Percentiles rank a stretch among this genome's conserved stretches.
Evolutionary conservation across 2,113 vertebrate genomes (phyloP).

Genomic region (Setophaga coronata): DNA sequence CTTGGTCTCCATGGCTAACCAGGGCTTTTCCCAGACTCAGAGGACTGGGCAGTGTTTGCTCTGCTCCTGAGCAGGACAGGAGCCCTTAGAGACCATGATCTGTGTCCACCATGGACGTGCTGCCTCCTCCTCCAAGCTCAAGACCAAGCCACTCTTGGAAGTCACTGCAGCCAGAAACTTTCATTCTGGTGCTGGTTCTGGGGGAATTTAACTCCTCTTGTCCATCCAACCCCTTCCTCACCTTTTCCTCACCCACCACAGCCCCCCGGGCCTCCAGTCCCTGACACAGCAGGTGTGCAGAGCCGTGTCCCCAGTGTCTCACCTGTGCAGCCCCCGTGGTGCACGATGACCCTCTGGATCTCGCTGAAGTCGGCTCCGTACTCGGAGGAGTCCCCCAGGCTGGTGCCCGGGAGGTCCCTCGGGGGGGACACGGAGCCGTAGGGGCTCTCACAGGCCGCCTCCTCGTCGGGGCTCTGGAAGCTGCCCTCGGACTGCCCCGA

Average conservation of each 20-base stretch:
- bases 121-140: background rate
- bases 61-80: background rate
- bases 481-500: conserved; percentile 55
- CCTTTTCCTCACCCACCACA: background rate
- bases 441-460: conserved; percentile 49
- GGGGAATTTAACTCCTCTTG: background rate
- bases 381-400: conserved; percentile 13
- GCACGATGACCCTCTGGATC: conserved; percentile 69
- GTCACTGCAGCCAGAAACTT: background rate
- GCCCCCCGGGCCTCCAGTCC: background rate
- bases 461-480: conserved; percentile 52
- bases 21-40: background rate
- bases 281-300: rapidly evolving
- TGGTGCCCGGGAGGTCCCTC: conserved; percentile 20
- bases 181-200: background rate
- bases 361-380: conserved; percentile 34
- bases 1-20: rapidly evolving
- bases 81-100: rapidly evolving
- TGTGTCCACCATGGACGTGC: rapidly evolving
- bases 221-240: background rate
- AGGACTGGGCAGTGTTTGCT: rapidly evolving
- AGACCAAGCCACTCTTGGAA: background rate
- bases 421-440: conserved; percentile 43
- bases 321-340: conserved; percentile 61
- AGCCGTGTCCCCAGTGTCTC: rapidly evolving